Base-by-base conservation (phyloP, 2,113 vertebrate genomes). In the Larimichthys polyactis region DNA sequence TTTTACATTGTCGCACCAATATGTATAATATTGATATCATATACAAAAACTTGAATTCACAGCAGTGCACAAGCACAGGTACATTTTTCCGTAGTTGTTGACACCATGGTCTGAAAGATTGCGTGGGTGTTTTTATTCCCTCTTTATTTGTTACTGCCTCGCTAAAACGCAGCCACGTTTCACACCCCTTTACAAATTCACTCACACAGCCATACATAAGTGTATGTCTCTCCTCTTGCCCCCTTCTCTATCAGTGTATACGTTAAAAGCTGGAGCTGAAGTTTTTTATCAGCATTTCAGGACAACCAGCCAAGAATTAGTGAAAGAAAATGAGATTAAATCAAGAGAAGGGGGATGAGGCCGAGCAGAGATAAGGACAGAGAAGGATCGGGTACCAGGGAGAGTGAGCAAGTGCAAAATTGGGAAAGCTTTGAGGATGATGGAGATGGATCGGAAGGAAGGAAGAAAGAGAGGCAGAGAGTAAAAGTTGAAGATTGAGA, bases 401-500 rank as follows among this genome's bases (percentile, higher is more conserved):
- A 78, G 69, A 83, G 64, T 83, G 19, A 43, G 79, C 58, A 32
- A 76, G 77, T 78, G 76, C 60, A 51, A 75, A 85, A 87, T 55
- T 81, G 75, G 78, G 57, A 76, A 84, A 71, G 69, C 86, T 92
- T 88, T 90, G 83, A 91, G 78, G 67, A 79, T 4, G 40, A 81
- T 66, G 60, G 71, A 79, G 76, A 87, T 82, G 81, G 82, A 89
- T 72, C 7, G 78, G 72, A 78, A 88, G 83, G 72, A 78, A 88
- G 83, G 65, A 78, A 75, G 69, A 83, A 78, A 79, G 75, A 72
- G 55, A 81, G 75, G 70, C 75, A 78, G 79, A 67, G 83, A 75
- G 80, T 89, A 79, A 88, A 87, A 88, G 85, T 86, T 88, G 70
- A 88, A 88, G 87, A 90, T 86, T 90, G 79, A 88, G 84, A 79